Base-by-base conservation (phyloP, 2,113 vertebrate genomes). In the Fulmarus glacialis region DNA sequence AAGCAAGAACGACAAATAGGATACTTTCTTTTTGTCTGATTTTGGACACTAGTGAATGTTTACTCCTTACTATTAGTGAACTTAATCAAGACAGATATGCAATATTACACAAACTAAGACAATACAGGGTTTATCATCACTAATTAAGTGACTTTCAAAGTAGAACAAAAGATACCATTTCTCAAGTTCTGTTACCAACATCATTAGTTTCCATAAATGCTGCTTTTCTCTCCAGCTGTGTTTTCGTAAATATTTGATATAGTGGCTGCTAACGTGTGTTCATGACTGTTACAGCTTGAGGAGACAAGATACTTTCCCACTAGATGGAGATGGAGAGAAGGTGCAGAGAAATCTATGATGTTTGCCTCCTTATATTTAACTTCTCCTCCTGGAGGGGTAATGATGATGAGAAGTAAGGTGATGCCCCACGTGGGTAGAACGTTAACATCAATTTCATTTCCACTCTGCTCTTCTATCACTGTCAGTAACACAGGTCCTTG, bases 191-290 rank as follows among this genome's bases (percentile, higher is more conserved):
- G 29, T 67, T 78, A 32, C 12, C 15, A 63, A 14, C 11, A 32
- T 48, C 3, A n/a, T 52, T 78, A 40, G 7, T 53, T 86, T 89
- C 40, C 26, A 23, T 32, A 82, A 71, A n/a, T 55, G 71, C 53
- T 45, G 12, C 15, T 72, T 80, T 63, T 5, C 8, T 59, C 5
- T 82, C 17, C 34, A 86, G 8, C 30, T 22, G 1, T 89, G 8
- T 52, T 82, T 87, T 64, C 2, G 0, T 79, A 55, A 20, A 12
- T 85, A 38, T 63, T 94, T 60, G 18, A 4, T 77, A 15, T 11
- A 68, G 40, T 27, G 40, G 9, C 18, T 86, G 34, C 22, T 50
- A 48, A 26, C 1, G 1, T 4, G 0, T 1, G 0, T 77, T 77
- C 27, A 34, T 38, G 29, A 38, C 19, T 56, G 7, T 45, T 62